A percentile compares a stretch with the other conserved stretches of the same genome.
These are phyloP conservation scores for Bubalus kerabau DNA, from an alignment of 2,113 vertebrate genomes.

Conservation along the genomic window DNA sequence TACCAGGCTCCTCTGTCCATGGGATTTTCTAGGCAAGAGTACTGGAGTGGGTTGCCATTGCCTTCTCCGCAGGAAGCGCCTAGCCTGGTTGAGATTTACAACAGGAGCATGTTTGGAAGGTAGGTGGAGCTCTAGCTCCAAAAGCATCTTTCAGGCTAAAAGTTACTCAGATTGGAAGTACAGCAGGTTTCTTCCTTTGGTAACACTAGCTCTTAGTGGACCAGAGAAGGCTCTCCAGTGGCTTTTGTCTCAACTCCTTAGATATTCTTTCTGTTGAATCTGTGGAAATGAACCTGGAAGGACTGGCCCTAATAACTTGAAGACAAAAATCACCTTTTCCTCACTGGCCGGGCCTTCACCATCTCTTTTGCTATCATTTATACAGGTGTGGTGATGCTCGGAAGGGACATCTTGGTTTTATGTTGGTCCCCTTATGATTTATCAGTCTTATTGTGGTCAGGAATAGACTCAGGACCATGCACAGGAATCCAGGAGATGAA, in stretches of 20 bases:
- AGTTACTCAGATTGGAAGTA: background rate
- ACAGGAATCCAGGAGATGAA: background rate
- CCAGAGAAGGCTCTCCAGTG: background rate
- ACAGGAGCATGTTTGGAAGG: background rate
- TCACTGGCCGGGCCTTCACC: background rate
- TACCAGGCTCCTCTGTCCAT: too few species aligned
- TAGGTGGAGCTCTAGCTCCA: background rate
- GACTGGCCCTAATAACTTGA: background rate
- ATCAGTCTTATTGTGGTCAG: background rate
- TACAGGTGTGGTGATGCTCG: background rate
- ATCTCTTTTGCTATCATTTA: background rate
- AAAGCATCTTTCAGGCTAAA: background rate
- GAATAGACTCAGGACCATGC: background rate
- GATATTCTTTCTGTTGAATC: background rate
- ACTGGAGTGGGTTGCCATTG: too few species aligned
- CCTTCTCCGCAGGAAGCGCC: background rate
- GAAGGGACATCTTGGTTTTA: background rate
- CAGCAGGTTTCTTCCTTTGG: background rate
- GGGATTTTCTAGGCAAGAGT: too few species aligned
- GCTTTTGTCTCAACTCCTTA: background rate
- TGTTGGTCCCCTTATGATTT: background rate
- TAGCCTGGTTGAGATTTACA: background rate
- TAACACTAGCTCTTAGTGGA: background rate
- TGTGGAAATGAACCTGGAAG: background rate
- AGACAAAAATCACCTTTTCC: background rate